Base-by-base conservation (phyloP, 2,797 vertebrate species). In the Prunella strophiata region DNA sequence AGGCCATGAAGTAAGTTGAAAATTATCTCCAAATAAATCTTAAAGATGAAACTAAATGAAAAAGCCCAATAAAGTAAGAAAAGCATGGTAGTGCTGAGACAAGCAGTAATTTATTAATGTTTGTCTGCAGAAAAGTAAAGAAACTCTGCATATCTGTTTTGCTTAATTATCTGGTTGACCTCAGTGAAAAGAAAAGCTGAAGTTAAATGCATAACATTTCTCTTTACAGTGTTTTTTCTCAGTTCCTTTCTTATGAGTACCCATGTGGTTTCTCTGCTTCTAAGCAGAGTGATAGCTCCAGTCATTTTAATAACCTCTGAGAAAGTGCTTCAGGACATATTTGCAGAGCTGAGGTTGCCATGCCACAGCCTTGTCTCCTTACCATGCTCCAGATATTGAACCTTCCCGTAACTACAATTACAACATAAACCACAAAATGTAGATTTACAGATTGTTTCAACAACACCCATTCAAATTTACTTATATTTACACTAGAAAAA, bases 401-500 rank as follows among this genome's bases (percentile, higher is more conserved):
- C 99, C 98, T 99, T 99, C 99, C 99, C 98, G 99, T 99, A 99
- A 99, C 98, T 99, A 98, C 98, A 99, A 98, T 99, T 99, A 98
- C 98, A 98, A 98, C 98, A 99, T 98, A 98, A 99, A 99, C 99
- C 99, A 98, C 98, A 99, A 98, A 98, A 99, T 98, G 98, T 98
- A 98, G 98, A 98, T 98, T 98, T 98, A 98, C 98, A 98, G 98
- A 99, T 98, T 98, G 99, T 99, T 99, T 98, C 98, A 98, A 98
- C 98, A 98, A 98, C 99, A 98, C 98, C 98, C 99, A 99, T 99
- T 99, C 99, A 99, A 98, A 99, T 99, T 99, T 99, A 99, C 99
- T 98, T 98, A 99, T 99, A 99, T 99, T 99, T 99, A 99, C 99
- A 99, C 98, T 99, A 99, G 98, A 99, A 99, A 99, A 99, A 99